A percentile compares a stretch with the other conserved stretches of the same genome.
Evolutionary conservation across 2,888 invertebrate species (phyloP).

Genomic region (Spisula solida): DNA sequence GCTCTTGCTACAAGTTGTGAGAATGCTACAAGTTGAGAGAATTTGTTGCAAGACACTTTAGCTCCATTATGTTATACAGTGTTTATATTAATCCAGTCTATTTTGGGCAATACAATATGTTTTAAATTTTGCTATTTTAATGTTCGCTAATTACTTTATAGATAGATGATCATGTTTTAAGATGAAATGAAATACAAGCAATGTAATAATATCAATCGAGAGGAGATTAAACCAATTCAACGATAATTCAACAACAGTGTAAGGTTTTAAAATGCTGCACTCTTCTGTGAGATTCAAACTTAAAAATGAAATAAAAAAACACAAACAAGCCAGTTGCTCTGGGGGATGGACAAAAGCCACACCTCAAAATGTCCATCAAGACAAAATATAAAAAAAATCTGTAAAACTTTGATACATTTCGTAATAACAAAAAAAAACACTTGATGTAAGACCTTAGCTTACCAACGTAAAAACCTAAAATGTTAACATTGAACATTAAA

Average conservation of each 20-base stretch:
- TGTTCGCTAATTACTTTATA: too few relatives aligned
- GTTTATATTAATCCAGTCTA: too few relatives aligned
- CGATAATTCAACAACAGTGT: neutral
- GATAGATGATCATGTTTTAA: neutral
- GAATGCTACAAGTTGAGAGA: too few relatives aligned
- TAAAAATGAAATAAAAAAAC: neutral
- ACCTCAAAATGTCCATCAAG: conserved; percentile 10
- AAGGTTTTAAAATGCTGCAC: conserved; percentile 1
- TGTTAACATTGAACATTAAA: conserved; percentile 2
- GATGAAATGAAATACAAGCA: neutral
- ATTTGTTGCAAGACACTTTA: too few relatives aligned
- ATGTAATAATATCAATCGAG: neutral
- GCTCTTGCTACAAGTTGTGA: too few relatives aligned
- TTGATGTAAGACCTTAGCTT: neutral
- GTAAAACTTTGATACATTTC: conserved; percentile 2
- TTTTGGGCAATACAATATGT: too few relatives aligned
- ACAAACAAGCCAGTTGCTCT: conserved; percentile 7
- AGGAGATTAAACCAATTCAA: neutral
- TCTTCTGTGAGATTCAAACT: conserved; percentile 9
- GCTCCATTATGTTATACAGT: too few relatives aligned
- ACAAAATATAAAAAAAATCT: neutral
- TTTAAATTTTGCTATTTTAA: too few relatives aligned
- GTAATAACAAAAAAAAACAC: neutral
- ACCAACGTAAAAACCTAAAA: neutral
- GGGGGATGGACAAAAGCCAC: neutral